phyloP scores from a whole-genome alignment of 2,113 vertebrate species.

The Gymnorhina tibicen region DNA sequence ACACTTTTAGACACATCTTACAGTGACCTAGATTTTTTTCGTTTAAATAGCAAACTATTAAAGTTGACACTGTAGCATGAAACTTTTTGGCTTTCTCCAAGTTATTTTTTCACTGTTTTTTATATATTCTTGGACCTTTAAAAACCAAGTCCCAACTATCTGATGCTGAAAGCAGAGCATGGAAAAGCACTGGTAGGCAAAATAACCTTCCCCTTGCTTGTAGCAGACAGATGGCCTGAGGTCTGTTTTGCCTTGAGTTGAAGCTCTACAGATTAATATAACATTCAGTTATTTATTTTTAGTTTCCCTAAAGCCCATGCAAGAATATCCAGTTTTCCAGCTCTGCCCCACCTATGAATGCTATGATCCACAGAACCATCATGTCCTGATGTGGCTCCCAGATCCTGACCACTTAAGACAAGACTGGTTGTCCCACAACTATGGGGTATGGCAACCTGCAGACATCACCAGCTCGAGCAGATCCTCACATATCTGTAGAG shows the following conservation, averaged over 20 bases:
- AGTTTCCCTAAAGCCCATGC: background rate
- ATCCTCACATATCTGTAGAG: background rate
- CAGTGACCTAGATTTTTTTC: background rate
- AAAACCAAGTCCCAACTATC: background rate
- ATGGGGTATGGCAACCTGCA: background rate
- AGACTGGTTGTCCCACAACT: background rate
- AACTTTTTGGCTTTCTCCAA: background rate
- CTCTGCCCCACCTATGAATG: background rate
- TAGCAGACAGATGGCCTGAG: background rate
- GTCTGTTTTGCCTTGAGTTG: background rate
- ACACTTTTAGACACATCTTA: background rate
- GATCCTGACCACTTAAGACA: background rate
- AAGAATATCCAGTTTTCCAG: background rate
- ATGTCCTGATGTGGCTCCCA: background rate
- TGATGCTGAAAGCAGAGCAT: background rate
- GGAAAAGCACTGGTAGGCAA: background rate
- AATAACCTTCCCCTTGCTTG: background rate
- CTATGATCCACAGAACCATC: background rate
- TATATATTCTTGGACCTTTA: background rate
- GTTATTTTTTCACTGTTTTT: background rate
- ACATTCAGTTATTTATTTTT: background rate
- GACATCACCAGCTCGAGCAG: background rate
- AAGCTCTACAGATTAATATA: background rate
- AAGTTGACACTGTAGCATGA: background rate
- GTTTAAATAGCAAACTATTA: background rate